These are phyloP conservation scores for Pheosia tremula DNA, from an alignment of 2,888 invertebrate genomes.

Conservation along the genomic window DNA sequence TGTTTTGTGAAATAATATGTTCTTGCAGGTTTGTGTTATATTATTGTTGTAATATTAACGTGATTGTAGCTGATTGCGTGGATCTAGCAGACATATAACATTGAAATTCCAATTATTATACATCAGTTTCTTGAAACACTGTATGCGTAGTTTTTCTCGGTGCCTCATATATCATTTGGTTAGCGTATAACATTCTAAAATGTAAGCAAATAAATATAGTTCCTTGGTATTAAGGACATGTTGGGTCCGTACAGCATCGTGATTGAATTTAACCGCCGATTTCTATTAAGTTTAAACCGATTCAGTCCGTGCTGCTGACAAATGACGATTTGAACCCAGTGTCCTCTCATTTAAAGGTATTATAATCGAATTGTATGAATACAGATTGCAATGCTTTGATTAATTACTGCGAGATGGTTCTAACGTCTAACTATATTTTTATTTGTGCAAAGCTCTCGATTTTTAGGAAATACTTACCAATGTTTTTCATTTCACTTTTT, in stretches of 20 bases:
- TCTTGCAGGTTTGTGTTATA: not conserved
- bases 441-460: too few relatives aligned
- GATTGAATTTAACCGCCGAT: constrained; percentile 52
- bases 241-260: constrained; percentile 20
- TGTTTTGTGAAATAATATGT: too few relatives aligned
- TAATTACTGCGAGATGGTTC: not conserved
- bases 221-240: not conserved
- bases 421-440: too few relatives aligned
- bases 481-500: too few relatives aligned
- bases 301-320: constrained; percentile 20
- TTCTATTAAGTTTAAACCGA: constrained; percentile 44
- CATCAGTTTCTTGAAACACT: too few relatives aligned
- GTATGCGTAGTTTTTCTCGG: too few relatives aligned
- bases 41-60: constrained; percentile 1
- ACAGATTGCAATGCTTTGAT: not conserved
- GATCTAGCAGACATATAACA: not conserved
- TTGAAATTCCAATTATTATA: too few relatives aligned
- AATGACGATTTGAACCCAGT: not conserved
- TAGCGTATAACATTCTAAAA: too few relatives aligned
- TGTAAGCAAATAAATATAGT: too few relatives aligned
- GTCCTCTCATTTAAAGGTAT: not conserved
- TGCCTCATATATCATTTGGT: too few relatives aligned
- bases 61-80: constrained; percentile 2
- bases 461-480: too few relatives aligned
- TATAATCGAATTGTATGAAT: not conserved